A percentile compares a stretch with the other conserved stretches of the same genome.
phyloP scores from a whole-genome alignment of 2,888 invertebrate genomes.

The Hemaris fuciformis region DNA sequence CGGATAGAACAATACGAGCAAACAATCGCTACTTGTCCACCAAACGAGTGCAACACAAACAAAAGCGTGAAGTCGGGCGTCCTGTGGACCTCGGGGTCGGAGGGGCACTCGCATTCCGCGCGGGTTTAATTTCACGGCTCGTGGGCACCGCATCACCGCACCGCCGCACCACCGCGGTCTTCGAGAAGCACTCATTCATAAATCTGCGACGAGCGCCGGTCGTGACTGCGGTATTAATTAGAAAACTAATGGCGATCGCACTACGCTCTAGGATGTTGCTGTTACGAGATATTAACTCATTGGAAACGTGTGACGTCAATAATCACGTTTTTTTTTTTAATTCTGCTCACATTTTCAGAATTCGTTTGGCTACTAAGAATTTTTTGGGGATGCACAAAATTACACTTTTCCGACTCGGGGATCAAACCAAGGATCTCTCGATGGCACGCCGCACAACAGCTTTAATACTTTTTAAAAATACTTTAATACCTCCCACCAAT shows the following conservation, averaged over 20 bases:
- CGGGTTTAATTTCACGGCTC: slow-evolving; percentile 13
- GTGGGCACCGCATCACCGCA: not conserved
- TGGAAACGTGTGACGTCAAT: no score
- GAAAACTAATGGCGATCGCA: not conserved
- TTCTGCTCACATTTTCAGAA: not conserved
- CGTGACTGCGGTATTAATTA: slow-evolving; percentile 8
- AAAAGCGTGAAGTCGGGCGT: not conserved
- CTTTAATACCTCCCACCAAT: no score
- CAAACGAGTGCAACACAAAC: not conserved
- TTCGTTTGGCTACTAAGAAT: not conserved
- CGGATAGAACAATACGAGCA: no score
- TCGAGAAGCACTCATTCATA: not conserved
- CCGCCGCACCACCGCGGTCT: not conserved
- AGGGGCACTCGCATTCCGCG: not conserved
- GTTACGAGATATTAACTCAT: no score
- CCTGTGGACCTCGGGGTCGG: slow-evolving; percentile 4
- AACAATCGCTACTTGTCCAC: no score
- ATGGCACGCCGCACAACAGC: no score
- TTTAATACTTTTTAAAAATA: no score
- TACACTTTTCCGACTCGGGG: no score
- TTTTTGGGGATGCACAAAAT: not conserved
- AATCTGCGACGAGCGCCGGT: not conserved
- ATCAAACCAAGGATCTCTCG: no score
- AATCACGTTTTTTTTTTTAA: no score
- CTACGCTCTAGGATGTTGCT: not conserved